phyloP scores from a whole-genome alignment of 1,140 invertebrate species.

The Pogonognathellus flavescens region DNA sequence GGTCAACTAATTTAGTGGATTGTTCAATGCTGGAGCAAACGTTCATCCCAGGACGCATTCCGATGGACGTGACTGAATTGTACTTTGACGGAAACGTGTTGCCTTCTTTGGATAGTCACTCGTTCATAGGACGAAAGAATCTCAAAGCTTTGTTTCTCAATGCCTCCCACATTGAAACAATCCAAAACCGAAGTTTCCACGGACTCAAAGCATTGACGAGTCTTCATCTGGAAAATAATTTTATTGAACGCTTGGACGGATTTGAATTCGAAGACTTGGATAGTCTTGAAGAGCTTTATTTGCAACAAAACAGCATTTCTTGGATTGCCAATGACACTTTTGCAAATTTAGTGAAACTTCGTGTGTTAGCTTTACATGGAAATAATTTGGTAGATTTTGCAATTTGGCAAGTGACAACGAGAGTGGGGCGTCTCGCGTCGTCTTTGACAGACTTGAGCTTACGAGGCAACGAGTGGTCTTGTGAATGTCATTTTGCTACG shows the following conservation, averaged over 20 bases:
- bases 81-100: slow-evolving; percentile 92
- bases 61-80: slow-evolving; percentile 92
- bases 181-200: slow-evolving; percentile 92
- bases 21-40: slow-evolving; percentile 83
- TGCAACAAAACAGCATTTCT: slow-evolving; percentile 79
- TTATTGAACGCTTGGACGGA: slow-evolving; percentile 80
- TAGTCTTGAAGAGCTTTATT: slow-evolving; percentile 76
- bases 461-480: slow-evolving; percentile 87
- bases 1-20: slow-evolving; percentile 92
- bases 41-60: slow-evolving; percentile 84
- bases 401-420: slow-evolving; percentile 80
- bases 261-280: slow-evolving; percentile 85
- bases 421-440: slow-evolving; percentile 72
- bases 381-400: slow-evolving; percentile 82
- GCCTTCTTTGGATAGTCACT: slow-evolving; percentile 79
- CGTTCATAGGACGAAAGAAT: slow-evolving; percentile 90
- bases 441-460: slow-evolving; percentile 80
- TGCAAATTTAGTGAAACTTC: slow-evolving; percentile 78
- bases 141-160: slow-evolving; percentile 87
- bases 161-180: slow-evolving; percentile 84
- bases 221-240: slow-evolving; percentile 86
- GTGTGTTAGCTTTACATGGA: slow-evolving; percentile 81
- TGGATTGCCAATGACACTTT: slow-evolving; percentile 85
- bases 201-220: slow-evolving; percentile 85
- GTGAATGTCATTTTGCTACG: slow-evolving; percentile 86